Evolutionary conservation across 2,888 invertebrate genomes (phyloP).

Genomic region (Minunthozetes semirufus): DNA sequence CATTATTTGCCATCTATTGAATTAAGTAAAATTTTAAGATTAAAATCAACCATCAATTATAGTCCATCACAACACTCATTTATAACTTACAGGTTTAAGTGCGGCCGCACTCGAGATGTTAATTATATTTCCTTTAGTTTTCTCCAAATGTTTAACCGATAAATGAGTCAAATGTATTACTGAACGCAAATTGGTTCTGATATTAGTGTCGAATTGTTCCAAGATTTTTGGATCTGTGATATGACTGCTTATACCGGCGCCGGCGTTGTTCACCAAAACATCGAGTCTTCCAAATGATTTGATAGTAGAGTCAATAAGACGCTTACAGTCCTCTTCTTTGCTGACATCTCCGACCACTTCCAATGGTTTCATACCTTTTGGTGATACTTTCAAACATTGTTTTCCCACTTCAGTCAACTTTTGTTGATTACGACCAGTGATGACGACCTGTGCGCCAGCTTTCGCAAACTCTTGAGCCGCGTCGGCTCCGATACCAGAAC

Average conservation of each 20-base stretch:
- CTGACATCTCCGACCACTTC: too few relatives aligned
- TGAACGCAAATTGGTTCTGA: conserved; percentile 60
- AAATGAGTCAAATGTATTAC: too few relatives aligned
- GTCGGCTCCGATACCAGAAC: neutral
- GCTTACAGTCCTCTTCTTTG: neutral
- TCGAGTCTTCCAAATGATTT: conserved; percentile 2
- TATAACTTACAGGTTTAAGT: neutral
- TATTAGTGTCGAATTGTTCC: conserved; percentile 75
- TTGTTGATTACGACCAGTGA: neutral
- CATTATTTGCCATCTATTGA: too few relatives aligned
- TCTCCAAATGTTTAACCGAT: conserved; percentile 75
- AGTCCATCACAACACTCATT: too few relatives aligned
- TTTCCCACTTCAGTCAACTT: too few relatives aligned
- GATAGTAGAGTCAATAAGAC: neutral
- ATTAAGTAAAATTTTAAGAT: too few relatives aligned
- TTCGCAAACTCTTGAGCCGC: neutral
- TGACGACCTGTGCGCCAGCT: neutral
- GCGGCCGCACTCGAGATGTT: conserved; percentile 63
- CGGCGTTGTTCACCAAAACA: conserved; percentile 23
- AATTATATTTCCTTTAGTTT: conserved; percentile 69
- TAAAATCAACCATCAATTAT: neutral
- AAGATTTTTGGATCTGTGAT: conserved; percentile 79
- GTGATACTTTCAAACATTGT: too few relatives aligned
- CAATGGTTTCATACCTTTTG: too few relatives aligned
- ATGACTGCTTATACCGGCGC: conserved; percentile 65